Evolutionary conservation across 2,888 invertebrate genomes (phyloP).

Genomic region (Idaea dimidiata): DNA sequence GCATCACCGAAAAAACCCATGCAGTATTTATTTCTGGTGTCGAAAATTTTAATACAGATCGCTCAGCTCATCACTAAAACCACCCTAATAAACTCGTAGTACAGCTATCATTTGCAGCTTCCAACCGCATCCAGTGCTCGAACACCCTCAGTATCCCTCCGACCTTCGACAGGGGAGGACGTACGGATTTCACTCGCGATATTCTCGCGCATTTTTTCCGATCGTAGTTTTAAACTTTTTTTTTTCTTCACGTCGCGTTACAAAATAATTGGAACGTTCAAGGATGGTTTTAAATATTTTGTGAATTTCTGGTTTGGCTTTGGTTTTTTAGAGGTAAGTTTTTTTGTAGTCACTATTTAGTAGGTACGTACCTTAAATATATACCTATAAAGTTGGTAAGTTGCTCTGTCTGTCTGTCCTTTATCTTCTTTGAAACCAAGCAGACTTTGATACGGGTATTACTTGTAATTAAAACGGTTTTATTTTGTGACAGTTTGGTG

Average conservation of each 20-base stretch:
- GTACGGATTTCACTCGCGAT: conserved; percentile 47
- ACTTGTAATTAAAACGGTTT: too few species aligned
- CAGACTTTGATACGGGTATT: too few species aligned
- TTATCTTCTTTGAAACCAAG: too few species aligned
- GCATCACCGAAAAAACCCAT: too few species aligned
- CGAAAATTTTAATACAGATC: conserved; percentile 10
- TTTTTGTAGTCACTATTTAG: neutral
- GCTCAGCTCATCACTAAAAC: conserved; percentile 29
- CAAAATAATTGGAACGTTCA: neutral
- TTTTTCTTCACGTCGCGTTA: conserved; percentile 4
- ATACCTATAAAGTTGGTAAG: too few species aligned
- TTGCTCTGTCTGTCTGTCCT: too few species aligned
- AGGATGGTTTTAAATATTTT: conserved; percentile 5
- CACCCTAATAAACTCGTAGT: conserved; percentile 52
- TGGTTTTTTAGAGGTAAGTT: conserved; percentile 6
- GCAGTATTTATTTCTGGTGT: too few species aligned
- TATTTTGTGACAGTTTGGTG: too few species aligned
- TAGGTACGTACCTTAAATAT: neutral
- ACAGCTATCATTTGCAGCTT: conserved; percentile 54
- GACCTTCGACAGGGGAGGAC: conserved; percentile 38
- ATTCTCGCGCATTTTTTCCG: conserved; percentile 49
- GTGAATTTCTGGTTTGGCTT: conserved; percentile 12
- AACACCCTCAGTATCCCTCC: conserved; percentile 50
- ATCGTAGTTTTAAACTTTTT: conserved; percentile 31
- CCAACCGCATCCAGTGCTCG: conserved; percentile 27